phyloP scores from a whole-genome alignment of 1,140 invertebrate species.

The Drosophila sturtevanti region DNA sequence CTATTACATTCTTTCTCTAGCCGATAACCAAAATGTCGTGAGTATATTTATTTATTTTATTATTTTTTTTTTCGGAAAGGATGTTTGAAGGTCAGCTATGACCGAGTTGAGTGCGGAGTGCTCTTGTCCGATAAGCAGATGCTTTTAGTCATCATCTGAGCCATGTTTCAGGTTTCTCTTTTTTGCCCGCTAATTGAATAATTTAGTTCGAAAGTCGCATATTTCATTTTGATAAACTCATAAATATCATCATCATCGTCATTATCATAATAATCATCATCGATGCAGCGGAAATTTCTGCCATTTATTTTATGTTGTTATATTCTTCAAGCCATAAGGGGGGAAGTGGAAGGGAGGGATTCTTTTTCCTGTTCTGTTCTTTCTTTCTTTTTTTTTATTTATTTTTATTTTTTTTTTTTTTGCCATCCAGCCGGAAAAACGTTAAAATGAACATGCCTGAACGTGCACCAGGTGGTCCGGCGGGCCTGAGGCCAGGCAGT shows the following conservation, averaged over 20 bases:
- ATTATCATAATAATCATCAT: slow-evolving; percentile 29
- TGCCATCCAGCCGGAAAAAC: slow-evolving; percentile 40
- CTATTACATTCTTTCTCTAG: slow-evolving; percentile 67
- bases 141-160: slow-evolving; percentile 22
- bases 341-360: neutral
- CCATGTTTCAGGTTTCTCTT: neutral
- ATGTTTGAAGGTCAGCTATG: slow-evolving; percentile 67
- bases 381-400: neutral
- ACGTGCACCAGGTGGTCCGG: slow-evolving; percentile 42
- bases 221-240: slow-evolving; percentile 52
- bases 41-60: slow-evolving; percentile 42
- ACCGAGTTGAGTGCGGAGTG: slow-evolving; percentile 37
- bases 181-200: slow-evolving; percentile 46
- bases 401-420: neutral
- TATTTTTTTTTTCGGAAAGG: too few species aligned
- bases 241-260: slow-evolving; percentile 30
- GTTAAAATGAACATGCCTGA: slow-evolving; percentile 52
- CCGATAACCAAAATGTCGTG: slow-evolving; percentile 52
- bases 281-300: slow-evolving; percentile 50
- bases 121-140: slow-evolving; percentile 48
- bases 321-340: neutral
- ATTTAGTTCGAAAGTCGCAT: slow-evolving; percentile 45
- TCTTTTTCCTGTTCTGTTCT: neutral
- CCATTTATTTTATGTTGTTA: slow-evolving; percentile 22
- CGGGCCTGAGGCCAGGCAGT: neutral